Evolutionary conservation across 2,113 vertebrate species (phyloP), one percentile per base, ranked within the genome.

Genomic region (Poecile atricapillus): DNA sequence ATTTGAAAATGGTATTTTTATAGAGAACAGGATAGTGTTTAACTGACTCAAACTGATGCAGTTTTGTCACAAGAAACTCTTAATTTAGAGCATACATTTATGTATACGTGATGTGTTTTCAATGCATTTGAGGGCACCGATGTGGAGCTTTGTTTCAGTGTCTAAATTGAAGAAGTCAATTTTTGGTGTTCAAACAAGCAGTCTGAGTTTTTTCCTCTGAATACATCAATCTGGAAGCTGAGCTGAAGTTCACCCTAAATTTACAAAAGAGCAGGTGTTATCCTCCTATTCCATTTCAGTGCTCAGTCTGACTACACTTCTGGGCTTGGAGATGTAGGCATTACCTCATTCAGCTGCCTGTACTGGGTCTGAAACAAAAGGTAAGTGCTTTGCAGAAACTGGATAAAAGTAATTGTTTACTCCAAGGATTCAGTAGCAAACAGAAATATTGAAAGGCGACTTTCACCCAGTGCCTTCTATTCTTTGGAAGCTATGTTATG

Each of bases 221-320:
- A 67, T 63, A 47, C 74, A 68, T 44, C 64, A 52, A 24, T 77
- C 59, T 83, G 75, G 63, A 95, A 70, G 56, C 68, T 80, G 75
- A 93, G 85, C 50, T 80, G 87, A 85, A 86, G 80, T 94, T 96
- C 75, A 70, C 39, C 17, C 78, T 44, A 33, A 68, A 70, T 94
- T 94, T 90, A 90, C 24, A 82, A 90, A 86, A 74, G 65, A 68
- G 76, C 91, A 95, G 91, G 77, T 95, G 58, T 92, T 94, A 46
- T 68, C 56, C 77, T 78, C 35, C 75, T 68, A 41, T 58, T 56
- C 43, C 73, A 15, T 91, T 89, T 73, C 74, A 69, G 10, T 76
- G 43, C 65, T 73, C 49, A 25, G 10, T 91, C 41, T 87, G 71
- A 78, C 79, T 52, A 89, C 88, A 81, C 93, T 95, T 90, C 90